Conservation (phyloP, 1,140 invertebrate species). For the Rhizoglyphus robini region DNA sequence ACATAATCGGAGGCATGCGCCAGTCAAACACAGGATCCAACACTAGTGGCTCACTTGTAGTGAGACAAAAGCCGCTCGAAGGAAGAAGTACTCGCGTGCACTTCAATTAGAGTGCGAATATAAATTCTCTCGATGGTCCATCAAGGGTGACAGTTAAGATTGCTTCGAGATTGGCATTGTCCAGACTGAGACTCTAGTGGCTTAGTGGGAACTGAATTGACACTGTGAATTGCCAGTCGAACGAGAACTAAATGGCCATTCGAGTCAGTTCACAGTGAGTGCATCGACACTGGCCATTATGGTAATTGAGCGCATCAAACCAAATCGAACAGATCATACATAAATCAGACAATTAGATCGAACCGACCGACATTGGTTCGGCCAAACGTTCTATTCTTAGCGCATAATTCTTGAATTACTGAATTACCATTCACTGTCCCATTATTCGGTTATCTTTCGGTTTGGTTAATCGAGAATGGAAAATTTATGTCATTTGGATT, state of each 20-base stretch:
- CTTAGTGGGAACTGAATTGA: not conserved
- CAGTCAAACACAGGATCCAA: too few relatives aligned
- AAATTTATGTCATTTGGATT: too few relatives aligned
- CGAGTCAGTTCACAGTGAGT: too few relatives aligned
- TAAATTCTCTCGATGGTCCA: not conserved
- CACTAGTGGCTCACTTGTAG: too few relatives aligned
- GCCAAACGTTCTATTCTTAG: too few relatives aligned
- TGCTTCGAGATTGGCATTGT: not conserved
- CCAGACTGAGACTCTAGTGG: not conserved
- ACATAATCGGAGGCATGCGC: too few relatives aligned
- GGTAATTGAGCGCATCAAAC: not conserved
- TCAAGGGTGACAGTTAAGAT: conserved; percentile 10
- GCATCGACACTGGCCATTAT: not conserved
- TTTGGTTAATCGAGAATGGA: too few relatives aligned
- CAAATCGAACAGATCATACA: not conserved
- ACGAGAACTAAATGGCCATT: not conserved
- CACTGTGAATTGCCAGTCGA: not conserved
- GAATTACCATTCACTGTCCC: too few relatives aligned
- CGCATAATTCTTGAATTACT: too few relatives aligned
- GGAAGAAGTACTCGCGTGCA: not conserved
- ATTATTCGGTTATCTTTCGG: too few relatives aligned
- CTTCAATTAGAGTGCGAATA: not conserved
- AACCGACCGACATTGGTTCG: too few relatives aligned
- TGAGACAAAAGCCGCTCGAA: too few relatives aligned
- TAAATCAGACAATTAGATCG: not conserved